Evolutionary conservation across 2,797 vertebrate genomes (phyloP).

Genomic region (Propithecus deckenii): DNA sequence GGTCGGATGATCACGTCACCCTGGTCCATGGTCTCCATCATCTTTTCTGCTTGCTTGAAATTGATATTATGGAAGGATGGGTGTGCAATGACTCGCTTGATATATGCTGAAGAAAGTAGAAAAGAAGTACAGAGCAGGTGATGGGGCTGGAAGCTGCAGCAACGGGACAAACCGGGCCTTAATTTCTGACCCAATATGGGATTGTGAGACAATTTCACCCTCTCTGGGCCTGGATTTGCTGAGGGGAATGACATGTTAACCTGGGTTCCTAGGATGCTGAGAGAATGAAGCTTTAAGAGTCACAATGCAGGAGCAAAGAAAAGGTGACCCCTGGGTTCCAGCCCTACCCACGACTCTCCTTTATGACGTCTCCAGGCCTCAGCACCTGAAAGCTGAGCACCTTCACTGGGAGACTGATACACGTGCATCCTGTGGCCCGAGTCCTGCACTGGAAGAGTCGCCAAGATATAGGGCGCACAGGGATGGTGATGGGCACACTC

Average conservation of each 20-base stretch:
- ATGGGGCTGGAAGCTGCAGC: neutral
- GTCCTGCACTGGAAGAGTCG: neutral
- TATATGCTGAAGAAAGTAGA: conserved; percentile 89
- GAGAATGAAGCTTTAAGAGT: neutral
- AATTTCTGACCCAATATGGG: neutral
- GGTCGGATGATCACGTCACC: conserved; percentile 98
- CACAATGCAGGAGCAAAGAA: neutral
- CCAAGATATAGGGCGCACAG: neutral
- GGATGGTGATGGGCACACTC: conserved; percentile 77
- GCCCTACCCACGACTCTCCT: neutral
- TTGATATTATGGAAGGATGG: conserved; percentile 99
- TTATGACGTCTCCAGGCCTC: neutral
- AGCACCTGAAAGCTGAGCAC: neutral
- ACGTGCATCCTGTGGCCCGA: neutral
- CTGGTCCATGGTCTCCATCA: conserved; percentile 99
- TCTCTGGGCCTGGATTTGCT: neutral
- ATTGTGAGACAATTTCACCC: neutral
- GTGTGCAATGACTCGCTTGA: conserved; percentile 98
- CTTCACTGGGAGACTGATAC: neutral
- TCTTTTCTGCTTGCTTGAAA: conserved; percentile 99
- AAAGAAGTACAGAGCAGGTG: conserved; percentile 16
- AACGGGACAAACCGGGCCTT: neutral
- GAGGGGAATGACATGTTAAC: neutral
- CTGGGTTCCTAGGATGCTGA: neutral
- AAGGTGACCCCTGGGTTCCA: neutral